Conservation (phyloP, 2,113 vertebrate species). For the Oreochromis aureus region DNA sequence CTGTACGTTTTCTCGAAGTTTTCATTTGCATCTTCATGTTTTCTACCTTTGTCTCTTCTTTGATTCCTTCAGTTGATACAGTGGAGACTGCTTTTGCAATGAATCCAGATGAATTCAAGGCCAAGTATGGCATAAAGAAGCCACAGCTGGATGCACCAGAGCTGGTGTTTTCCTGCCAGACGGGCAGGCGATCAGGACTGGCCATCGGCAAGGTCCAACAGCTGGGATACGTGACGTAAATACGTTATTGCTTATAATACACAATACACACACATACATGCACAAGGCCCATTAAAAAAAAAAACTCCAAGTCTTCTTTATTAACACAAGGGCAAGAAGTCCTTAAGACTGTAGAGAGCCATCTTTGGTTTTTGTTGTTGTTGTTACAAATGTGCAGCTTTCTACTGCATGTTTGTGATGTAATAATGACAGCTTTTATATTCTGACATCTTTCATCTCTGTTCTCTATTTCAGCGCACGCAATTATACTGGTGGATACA, state of each 20-base stretch:
- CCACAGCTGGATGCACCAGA: conserved; percentile 65
- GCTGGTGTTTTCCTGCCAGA: conserved; percentile 78
- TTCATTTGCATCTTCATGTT: not conserved
- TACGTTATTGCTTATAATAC: not conserved
- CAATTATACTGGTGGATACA: conserved; percentile 75
- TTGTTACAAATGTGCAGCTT: not conserved
- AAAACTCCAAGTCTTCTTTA: not conserved
- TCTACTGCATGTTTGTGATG: not conserved
- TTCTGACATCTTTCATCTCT: not conserved
- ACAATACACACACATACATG: not conserved
- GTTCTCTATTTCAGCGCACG: conserved; percentile 63
- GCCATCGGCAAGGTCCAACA: conserved; percentile 66
- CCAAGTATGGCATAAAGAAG: conserved; percentile 68
- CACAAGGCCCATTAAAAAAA: fast-evolving
- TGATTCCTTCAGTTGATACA: conserved; percentile 56
- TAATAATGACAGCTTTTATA: not conserved
- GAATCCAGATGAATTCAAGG: conserved; percentile 67
- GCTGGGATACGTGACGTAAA: conserved; percentile 72
- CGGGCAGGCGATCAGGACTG: conserved; percentile 64
- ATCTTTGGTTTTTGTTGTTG: not conserved
- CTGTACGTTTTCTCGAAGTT: not conserved
- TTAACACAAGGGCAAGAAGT: not conserved
- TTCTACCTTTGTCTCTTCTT: not conserved
- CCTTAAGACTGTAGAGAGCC: not conserved
- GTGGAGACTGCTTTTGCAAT: conserved; percentile 68